Conservation (phyloP, 2,888 invertebrate genomes). For the Plagodis pulveraria region DNA sequence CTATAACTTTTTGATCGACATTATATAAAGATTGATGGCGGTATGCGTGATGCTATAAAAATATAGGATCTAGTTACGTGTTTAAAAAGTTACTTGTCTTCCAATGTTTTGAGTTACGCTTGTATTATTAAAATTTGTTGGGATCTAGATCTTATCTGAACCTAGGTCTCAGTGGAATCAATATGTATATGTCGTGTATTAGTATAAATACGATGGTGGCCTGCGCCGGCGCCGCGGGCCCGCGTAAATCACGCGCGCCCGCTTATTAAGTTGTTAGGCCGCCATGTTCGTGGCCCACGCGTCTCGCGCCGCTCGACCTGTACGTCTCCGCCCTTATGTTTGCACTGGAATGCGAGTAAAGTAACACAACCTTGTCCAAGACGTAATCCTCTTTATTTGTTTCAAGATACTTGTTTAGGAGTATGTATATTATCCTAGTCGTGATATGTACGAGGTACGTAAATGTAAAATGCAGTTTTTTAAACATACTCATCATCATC, state of each 20-base stretch:
- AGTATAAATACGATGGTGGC: conserved; percentile 72
- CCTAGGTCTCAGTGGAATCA: conserved; percentile 37
- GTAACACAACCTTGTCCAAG: conserved; percentile 51
- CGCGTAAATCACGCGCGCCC: conserved; percentile 81
- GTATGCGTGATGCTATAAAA: background rate
- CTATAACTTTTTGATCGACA: conserved; percentile 40
- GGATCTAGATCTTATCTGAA: too few relatives aligned
- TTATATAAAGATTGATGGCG: conserved; percentile 8
- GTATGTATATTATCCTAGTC: conserved; percentile 14
- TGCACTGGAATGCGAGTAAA: conserved; percentile 52
- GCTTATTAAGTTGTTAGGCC: conserved; percentile 83
- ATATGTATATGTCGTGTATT: conserved; percentile 81
- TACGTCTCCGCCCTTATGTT: conserved; percentile 76
- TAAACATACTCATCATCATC: too few relatives aligned
- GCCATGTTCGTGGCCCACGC: conserved; percentile 79
- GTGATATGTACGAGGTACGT: conserved; percentile 1
- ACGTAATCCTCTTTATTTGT: conserved; percentile 31
- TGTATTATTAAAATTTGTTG: too few relatives aligned
- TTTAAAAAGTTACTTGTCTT: too few relatives aligned
- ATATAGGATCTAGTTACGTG: background rate
- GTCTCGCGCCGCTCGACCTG: conserved; percentile 56
- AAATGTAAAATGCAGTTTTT: too few relatives aligned
- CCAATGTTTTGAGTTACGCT: too few relatives aligned
- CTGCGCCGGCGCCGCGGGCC: conserved; percentile 81
- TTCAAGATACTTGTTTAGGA: conserved; percentile 17